Percentiles rank a stretch among this genome's conserved stretches.
phyloP scores from a whole-genome alignment of 2,888 invertebrate genomes.

The Minunthozetes semirufus region DNA sequence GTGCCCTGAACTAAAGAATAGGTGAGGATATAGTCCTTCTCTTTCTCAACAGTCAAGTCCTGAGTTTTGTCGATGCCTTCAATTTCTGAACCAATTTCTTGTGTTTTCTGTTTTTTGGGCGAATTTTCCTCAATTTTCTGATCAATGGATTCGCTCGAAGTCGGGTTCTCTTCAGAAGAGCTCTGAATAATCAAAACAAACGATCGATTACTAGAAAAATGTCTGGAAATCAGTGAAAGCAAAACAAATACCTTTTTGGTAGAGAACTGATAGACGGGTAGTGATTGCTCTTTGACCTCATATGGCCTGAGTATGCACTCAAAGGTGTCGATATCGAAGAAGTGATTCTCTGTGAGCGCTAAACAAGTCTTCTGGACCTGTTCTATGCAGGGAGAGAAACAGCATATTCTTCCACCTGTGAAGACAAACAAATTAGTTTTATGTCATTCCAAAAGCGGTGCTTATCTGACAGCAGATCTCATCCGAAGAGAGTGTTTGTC shows the following conservation, averaged over 20 bases:
- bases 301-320: conserved; percentile 77
- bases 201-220: neutral
- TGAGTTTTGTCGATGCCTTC: neutral
- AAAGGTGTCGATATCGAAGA: conserved; percentile 74
- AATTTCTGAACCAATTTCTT: neutral
- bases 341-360: conserved; percentile 64
- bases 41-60: neutral
- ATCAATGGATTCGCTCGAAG: neutral
- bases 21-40: neutral
- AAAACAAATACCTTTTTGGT: neutral
- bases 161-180: neutral
- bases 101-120: conserved; percentile 14
- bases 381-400: conserved; percentile 98
- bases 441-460: neutral
- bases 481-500: neutral
- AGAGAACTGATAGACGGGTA: conserved; percentile 39
- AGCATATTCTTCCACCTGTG: conserved; percentile 81
- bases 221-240: neutral
- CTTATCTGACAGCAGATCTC: neutral
- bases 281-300: conserved; percentile 53
- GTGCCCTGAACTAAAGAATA: conserved; percentile 56
- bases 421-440: conserved; percentile 48
- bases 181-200: conserved; percentile 3
- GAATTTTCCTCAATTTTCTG: neutral
- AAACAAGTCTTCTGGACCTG: conserved; percentile 87